phyloP scores from a whole-genome alignment of 2,797 vertebrate genomes.

The Meriones psammophilus region DNA sequence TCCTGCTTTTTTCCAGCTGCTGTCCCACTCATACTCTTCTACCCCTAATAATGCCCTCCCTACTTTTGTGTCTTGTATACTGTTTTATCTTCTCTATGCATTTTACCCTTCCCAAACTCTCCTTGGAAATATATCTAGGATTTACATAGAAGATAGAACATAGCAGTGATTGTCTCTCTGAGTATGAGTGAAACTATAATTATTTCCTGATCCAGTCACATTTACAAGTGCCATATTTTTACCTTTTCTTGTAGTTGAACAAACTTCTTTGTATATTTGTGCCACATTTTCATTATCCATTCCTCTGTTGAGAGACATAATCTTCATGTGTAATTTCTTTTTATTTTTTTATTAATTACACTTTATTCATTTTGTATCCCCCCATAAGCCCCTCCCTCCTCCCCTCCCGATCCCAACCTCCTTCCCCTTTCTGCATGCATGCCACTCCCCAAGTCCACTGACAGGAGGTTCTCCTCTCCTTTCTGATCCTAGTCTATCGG shows the following conservation, averaged over 20 bases:
- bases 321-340: too few relatives aligned
- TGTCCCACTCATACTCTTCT: too few relatives aligned
- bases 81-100: background rate
- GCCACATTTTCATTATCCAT: background rate
- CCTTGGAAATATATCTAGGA: background rate
- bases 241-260: background rate
- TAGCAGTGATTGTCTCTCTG: background rate
- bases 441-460: too few relatives aligned
- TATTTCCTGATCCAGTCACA: background rate
- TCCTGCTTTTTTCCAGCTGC: rapidly evolving
- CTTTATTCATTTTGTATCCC: too few relatives aligned
- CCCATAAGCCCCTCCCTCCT: too few relatives aligned
- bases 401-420: too few relatives aligned
- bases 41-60: background rate
- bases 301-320: background rate
- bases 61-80: background rate
- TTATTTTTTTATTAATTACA: too few relatives aligned
- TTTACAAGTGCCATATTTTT: background rate
- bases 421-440: too few relatives aligned
- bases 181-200: background rate
- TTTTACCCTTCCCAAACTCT: background rate
- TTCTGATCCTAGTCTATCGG: too few relatives aligned
- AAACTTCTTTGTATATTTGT: too few relatives aligned
- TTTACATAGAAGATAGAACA: background rate
- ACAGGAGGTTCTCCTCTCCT: too few relatives aligned